phyloP scores from a whole-genome alignment of 2,888 invertebrate genomes.

The Metellina segmentata region DNA sequence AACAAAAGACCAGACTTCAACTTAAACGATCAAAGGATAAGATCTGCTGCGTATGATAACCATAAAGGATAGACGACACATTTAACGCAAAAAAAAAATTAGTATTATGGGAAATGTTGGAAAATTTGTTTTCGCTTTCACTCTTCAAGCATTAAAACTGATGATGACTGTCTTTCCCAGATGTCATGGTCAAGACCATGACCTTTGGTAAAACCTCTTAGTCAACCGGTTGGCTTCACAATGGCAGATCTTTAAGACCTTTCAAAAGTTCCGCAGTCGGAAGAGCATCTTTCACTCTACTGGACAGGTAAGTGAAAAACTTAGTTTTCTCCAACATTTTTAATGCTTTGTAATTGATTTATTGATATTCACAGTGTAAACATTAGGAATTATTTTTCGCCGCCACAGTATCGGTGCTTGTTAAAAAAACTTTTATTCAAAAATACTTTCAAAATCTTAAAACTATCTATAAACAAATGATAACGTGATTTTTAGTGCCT shows the following conservation, averaged over 20 bases:
- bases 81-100: neutral
- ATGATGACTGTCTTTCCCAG: slow-evolving; percentile 52
- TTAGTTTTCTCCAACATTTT: neutral
- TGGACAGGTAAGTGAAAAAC: slow-evolving; percentile 47
- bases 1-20: too few species aligned
- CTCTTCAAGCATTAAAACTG: slow-evolving; percentile 33
- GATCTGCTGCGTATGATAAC: neutral
- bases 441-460: too few species aligned
- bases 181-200: slow-evolving; percentile 74
- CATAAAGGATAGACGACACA: neutral
- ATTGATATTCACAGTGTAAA: neutral
- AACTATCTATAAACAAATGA: too few species aligned
- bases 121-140: slow-evolving; percentile 52
- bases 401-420: too few species aligned
- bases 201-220: slow-evolving; percentile 74
- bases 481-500: too few species aligned
- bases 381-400: too few species aligned
- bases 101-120: neutral
- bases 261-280: slow-evolving; percentile 11
- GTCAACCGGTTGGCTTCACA: slow-evolving; percentile 65
- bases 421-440: too few species aligned
- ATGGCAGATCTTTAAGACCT: slow-evolving; percentile 24
- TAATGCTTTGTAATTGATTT: neutral
- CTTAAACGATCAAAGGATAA: too few species aligned
- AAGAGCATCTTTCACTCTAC: slow-evolving; percentile 25